These are phyloP conservation scores for Neosilurus hyrtlii DNA, from an alignment of 2,797 vertebrate genomes.

Conservation along the genomic window DNA sequence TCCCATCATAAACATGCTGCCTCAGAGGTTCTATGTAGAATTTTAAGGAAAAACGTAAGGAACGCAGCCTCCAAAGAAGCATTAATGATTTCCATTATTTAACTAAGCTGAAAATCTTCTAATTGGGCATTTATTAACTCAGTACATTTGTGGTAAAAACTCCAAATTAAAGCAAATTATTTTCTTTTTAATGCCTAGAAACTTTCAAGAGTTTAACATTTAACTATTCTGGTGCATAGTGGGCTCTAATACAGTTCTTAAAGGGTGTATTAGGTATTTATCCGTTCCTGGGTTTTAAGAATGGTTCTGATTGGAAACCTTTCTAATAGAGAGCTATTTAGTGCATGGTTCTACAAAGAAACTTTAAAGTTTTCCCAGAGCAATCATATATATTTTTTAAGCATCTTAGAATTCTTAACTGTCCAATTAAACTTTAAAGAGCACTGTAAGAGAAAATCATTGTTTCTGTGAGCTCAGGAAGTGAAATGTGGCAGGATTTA, in stretches of 20 bases:
- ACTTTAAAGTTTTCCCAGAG: not conserved
- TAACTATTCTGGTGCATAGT: not conserved
- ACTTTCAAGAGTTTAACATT: not conserved
- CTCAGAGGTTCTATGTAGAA: not conserved
- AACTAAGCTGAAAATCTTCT: not conserved
- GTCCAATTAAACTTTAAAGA: not conserved
- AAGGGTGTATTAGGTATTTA: not conserved
- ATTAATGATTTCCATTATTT: not conserved
- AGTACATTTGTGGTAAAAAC: not conserved
- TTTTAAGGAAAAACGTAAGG: not conserved
- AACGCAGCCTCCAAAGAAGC: not conserved
- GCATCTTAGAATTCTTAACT: not conserved
- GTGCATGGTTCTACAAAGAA: not conserved
- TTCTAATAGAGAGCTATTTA: not conserved
- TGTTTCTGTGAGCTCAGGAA: not conserved
- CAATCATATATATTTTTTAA: not conserved
- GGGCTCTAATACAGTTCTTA: not conserved
- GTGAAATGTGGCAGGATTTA: not conserved
- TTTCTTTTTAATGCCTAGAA: not conserved
- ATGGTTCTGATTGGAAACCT: not conserved
- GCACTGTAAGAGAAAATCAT: not conserved
- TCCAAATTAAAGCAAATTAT: not conserved
- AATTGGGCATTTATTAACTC: not conserved
- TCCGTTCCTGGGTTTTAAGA: not conserved
- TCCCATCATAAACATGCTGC: not conserved